These are phyloP conservation scores for Pherbina coryleti DNA, from an alignment of 2,888 invertebrate genomes.

Conservation along the genomic window DNA sequence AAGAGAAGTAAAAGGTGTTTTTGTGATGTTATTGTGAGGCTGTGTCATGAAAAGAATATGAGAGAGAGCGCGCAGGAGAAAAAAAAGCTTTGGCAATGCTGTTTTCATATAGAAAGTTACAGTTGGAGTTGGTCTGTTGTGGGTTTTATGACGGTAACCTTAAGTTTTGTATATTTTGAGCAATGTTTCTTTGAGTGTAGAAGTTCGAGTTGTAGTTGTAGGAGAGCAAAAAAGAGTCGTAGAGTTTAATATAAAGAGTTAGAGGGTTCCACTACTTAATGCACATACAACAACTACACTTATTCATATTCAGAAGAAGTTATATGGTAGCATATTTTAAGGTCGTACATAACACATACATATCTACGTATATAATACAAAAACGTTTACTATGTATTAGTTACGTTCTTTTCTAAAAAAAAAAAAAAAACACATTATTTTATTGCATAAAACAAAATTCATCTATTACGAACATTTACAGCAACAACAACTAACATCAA, in stretches of 20 bases:
- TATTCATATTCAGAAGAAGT: not conserved
- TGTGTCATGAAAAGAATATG: not conserved
- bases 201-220: not conserved
- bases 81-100: not conserved
- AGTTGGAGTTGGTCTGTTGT: not conserved
- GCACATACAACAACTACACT: not conserved
- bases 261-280: not conserved
- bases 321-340: not conserved
- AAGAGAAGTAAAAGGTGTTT: not conserved
- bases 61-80: not conserved
- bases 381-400: not conserved
- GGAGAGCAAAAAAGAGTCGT: not conserved
- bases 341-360: not conserved
- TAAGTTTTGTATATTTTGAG: not conserved
- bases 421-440: not conserved
- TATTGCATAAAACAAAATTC: slow-evolving; percentile 23
- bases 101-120: not conserved
- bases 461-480: slow-evolving; percentile 55
- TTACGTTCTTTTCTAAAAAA: not conserved
- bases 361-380: not conserved
- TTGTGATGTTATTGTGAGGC: not conserved
- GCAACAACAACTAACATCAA: slow-evolving; percentile 62
- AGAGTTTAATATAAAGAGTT: not conserved
- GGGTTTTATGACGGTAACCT: not conserved
- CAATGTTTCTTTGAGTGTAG: not conserved